Conservation (phyloP, 1,140 invertebrate species). For the Heliconius nattereri region DNA sequence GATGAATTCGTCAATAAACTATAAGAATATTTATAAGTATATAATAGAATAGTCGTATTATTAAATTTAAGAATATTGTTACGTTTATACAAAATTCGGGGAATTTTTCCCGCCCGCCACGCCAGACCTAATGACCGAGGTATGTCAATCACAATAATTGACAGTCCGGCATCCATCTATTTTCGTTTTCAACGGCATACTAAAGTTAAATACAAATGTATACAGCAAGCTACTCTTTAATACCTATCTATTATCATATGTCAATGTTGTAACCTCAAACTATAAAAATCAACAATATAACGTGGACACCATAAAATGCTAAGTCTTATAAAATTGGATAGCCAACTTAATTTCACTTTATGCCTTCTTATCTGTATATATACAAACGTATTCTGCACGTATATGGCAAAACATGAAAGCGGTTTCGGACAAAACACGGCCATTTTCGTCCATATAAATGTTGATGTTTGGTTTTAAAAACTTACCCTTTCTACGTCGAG, state of each 20-base stretch:
- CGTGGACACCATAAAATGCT: slow-evolving; percentile 57
- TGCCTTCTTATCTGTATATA: slow-evolving; percentile 20
- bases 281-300: slow-evolving; percentile 67
- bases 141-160: slow-evolving; percentile 78
- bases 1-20: neutral
- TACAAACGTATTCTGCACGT: slow-evolving; percentile 20
- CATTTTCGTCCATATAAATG: slow-evolving; percentile 68
- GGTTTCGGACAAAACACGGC: slow-evolving; percentile 72
- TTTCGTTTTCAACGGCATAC: slow-evolving; percentile 51
- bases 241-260: slow-evolving; percentile 56
- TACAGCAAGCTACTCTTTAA: slow-evolving; percentile 37
- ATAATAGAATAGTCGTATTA: neutral
- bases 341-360: slow-evolving; percentile 23
- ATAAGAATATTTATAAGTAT: neutral
- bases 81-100: slow-evolving; percentile 28
- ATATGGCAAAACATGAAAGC: slow-evolving; percentile 60
- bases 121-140: slow-evolving; percentile 63
- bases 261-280: slow-evolving; percentile 78
- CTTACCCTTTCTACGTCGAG: slow-evolving; percentile 78
- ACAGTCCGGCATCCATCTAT: slow-evolving; percentile 67
- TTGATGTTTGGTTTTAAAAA: slow-evolving; percentile 55
- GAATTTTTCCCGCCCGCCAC: slow-evolving; percentile 53
- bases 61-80: slow-evolving; percentile 20
- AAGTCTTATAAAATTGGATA: slow-evolving; percentile 13
- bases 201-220: slow-evolving; percentile 28